Base-by-base conservation (phyloP, 1,140 invertebrate genomes). In the Meloidogyne hapla region DNA sequence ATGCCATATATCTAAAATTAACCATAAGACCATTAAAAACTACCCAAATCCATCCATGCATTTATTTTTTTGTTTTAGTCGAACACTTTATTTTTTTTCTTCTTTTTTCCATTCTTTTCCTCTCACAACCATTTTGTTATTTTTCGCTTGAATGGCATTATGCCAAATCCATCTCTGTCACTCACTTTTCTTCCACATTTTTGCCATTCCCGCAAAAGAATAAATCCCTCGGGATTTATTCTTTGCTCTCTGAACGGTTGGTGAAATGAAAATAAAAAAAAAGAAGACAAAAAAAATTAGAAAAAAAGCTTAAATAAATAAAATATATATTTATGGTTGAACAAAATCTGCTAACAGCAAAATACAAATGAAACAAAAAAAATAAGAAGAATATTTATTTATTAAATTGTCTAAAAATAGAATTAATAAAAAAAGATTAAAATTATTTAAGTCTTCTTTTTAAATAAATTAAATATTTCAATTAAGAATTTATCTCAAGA, bases 91-190 rank as follows among this genome's bases (percentile, higher is more conserved):
- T 8, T 6, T 8, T 33, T 33, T 33, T 33, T 33, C 33, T 33
- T 33, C 33, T 33, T 8, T 56, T 48, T 48, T 48, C 40, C 9
- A 42, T 18, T 48, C 45, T 18, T 18, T 8, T 56, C 18, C 0
- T 56, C n/a, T n/a, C 5, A 5, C 48, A n/a, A 56, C 3, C n/a
- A n/a, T 56, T 56, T 56, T 56, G 48, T 56, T 5, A 56, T 56
- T 56, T 56, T 56, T 56, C 48, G 48, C 48, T 56, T 56, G 18
- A 56, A 56, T 56, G 48, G 48, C 48, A n/a, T 56, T 56, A 56
- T 56, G 48, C 48, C 48, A 56, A 56, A 56, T 56, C 48, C 18
- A n/a, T 56, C n/a, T 13, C 48, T 56, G n/a, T 56, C 48, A 56
- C n/a, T 56, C 45, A 48, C 18, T 6, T 56, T n/a, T 56, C 8